These are phyloP conservation scores for Noctua pronuba DNA, from an alignment of 2,888 invertebrate genomes.

Conservation along the genomic window DNA sequence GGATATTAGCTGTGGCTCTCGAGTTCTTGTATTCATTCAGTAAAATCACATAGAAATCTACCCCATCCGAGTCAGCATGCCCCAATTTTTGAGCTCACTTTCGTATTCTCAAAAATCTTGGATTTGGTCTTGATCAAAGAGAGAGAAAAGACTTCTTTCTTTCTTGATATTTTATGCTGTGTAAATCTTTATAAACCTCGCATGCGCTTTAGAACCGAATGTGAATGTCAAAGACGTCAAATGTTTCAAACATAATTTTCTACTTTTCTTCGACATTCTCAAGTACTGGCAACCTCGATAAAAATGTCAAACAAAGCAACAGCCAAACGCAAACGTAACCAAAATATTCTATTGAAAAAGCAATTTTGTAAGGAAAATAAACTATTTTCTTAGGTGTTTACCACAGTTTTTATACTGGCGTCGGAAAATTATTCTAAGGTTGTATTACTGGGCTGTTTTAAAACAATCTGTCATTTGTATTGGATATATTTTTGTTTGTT, in stretches of 20 bases:
- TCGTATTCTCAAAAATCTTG: background rate
- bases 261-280: conserved; percentile 4
- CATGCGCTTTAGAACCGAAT: background rate
- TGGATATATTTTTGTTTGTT: conserved; percentile 38
- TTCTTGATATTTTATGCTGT: too few relatives aligned
- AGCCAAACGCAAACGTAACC: conserved; percentile 44
- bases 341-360: conserved; percentile 41
- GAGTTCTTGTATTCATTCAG: background rate
- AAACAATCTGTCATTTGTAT: conserved; percentile 29
- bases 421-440: conserved; percentile 88
- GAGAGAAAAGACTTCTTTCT: too few relatives aligned
- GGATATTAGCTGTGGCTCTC: background rate
- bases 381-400: conserved; percentile 48
- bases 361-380: conserved; percentile 52
- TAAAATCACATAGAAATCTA: background rate
- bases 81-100: background rate
- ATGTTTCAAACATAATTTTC: background rate
- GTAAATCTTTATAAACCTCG: background rate
- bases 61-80: background rate
- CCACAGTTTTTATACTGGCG: conserved; percentile 78
- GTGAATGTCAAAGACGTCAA: conserved; percentile 3
- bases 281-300: conserved; percentile 42
- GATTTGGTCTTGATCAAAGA: background rate
- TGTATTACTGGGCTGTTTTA: conserved; percentile 50
- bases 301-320: conserved; percentile 54